Conservation (phyloP, 2,888 invertebrate species). For the Sesia apiformis region DNA sequence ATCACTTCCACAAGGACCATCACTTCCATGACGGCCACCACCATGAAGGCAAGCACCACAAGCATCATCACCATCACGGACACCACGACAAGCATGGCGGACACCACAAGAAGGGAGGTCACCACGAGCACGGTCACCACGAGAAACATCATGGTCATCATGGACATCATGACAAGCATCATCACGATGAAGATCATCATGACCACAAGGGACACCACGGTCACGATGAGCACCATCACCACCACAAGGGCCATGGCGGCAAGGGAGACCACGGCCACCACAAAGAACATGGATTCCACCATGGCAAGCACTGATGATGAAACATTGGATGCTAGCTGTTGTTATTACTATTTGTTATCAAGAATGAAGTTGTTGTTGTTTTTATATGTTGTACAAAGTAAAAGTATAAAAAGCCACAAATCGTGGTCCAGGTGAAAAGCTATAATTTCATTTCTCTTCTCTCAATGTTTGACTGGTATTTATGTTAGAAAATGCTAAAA, state of each 20-base stretch:
- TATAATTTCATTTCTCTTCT: no score
- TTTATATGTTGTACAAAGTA: constrained; percentile 5
- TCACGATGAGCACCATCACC: constrained; percentile 82
- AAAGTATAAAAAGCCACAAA: background rate
- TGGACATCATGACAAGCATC: constrained; percentile 86
- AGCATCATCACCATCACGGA: constrained; percentile 83
- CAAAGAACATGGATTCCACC: constrained; percentile 81
- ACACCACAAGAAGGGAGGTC: constrained; percentile 86
- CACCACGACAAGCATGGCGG: constrained; percentile 84
- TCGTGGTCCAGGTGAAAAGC: background rate
- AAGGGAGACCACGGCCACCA: constrained; percentile 84
- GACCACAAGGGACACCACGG: constrained; percentile 87
- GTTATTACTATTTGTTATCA: constrained; percentile 1
- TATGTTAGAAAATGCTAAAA: no score
- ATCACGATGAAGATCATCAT: constrained; percentile 85
- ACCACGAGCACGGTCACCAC: constrained; percentile 84
- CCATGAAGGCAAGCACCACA: constrained; percentile 87
- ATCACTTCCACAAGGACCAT: constrained; percentile 90
- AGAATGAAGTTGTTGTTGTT: constrained; percentile 11
- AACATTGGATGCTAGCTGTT: constrained; percentile 7
- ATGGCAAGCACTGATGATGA: constrained; percentile 56
- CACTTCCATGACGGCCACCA: constrained; percentile 92
- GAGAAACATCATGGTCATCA: constrained; percentile 86
- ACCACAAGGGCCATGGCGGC: constrained; percentile 84
- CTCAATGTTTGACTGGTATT: no score